phyloP scores from a whole-genome alignment of 2,113 vertebrate genomes.

The Hypomesus transpacificus region DNA sequence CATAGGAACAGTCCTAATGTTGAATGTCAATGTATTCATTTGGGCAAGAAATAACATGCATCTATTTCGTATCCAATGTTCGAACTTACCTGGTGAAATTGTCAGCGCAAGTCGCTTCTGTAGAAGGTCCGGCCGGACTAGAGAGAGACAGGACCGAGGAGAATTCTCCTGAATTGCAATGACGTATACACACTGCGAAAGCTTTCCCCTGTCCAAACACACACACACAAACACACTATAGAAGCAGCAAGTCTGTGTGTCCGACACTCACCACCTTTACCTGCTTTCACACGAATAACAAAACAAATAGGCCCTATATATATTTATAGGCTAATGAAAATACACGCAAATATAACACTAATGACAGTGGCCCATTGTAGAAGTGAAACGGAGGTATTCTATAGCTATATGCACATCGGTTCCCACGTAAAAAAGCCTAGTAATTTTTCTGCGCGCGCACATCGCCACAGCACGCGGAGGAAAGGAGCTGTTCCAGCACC shows the following conservation, averaged over 20 bases:
- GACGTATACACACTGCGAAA: conserved; percentile 64
- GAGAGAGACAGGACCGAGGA: conserved; percentile 42
- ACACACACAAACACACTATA: conserved; percentile 25
- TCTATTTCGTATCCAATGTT: too few species aligned
- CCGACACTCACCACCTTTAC: not conserved
- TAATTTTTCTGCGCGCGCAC: too few species aligned
- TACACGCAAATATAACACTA: not conserved
- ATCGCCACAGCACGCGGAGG: too few species aligned
- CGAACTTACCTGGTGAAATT: too few species aligned
- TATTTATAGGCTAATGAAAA: not conserved
- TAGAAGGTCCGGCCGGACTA: conserved; percentile 28
- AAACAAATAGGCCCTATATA: not conserved
- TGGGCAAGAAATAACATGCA: too few species aligned
- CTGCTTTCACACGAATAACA: not conserved
- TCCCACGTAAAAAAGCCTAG: too few species aligned
- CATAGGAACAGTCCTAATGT: too few species aligned
- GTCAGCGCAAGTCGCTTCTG: conserved; percentile 21
- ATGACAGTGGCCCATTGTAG: too few species aligned
- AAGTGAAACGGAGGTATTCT: too few species aligned
- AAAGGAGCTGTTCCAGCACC: conserved; percentile 1
- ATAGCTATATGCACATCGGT: too few species aligned
- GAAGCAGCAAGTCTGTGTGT: conserved; percentile 19
- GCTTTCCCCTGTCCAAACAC: conserved; percentile 43
- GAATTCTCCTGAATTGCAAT: conserved; percentile 50
- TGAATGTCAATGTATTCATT: too few species aligned